Conservation (phyloP, 2,113 vertebrate genomes). For the Arizona elegans region DNA sequence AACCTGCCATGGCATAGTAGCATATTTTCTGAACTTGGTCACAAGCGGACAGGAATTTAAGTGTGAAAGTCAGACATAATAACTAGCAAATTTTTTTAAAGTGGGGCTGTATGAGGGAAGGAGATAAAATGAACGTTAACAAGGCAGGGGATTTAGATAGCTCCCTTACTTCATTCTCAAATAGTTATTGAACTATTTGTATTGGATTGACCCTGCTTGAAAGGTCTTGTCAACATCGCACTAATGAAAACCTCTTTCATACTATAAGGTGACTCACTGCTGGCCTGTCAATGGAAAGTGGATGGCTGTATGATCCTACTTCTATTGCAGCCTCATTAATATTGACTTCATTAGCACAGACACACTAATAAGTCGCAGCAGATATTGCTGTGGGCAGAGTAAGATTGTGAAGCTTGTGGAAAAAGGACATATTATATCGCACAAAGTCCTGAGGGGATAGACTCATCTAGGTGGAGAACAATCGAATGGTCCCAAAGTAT, state of each 20-base stretch:
- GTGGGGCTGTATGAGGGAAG: background rate
- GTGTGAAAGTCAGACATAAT: background rate
- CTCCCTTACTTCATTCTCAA: background rate
- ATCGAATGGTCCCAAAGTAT: background rate
- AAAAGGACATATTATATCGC: background rate
- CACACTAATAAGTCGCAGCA: background rate
- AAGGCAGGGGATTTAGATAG: background rate
- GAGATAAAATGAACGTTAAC: background rate
- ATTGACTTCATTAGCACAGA: background rate
- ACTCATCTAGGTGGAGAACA: background rate
- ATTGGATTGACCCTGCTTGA: conserved; percentile 9
- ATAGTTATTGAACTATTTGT: background rate
- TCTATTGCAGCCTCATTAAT: background rate
- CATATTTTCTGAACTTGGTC: background rate
- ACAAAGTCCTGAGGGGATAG: background rate
- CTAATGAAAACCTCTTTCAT: conserved; percentile 3
- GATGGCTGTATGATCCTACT: background rate
- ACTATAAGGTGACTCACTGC: background rate
- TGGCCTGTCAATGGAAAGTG: conserved; percentile 9
- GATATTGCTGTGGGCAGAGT: background rate
- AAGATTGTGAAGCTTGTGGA: background rate
- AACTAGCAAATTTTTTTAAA: background rate
- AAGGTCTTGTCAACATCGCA: background rate
- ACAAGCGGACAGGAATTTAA: background rate
- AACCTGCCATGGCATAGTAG: background rate